Evolutionary conservation across 2,888 invertebrate genomes (phyloP), one percentile per base, ranked within the genome.

Genomic region (Cheiracanthium punctorium): DNA sequence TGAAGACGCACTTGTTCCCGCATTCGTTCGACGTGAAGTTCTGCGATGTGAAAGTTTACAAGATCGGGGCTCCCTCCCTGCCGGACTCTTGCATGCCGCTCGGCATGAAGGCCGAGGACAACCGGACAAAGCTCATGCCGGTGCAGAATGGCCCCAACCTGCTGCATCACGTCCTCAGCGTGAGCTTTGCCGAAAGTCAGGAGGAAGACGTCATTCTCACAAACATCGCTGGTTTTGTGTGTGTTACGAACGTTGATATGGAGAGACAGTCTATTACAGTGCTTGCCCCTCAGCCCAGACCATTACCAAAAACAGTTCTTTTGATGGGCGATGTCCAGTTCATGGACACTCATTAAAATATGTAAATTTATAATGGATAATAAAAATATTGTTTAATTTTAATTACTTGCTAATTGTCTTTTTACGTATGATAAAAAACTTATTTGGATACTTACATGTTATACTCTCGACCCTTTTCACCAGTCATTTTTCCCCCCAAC

Each of bases 71-170:
- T 0, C 97, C 97, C 0, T 94, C 96, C 0, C 93, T 99, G 81
- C 98, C 99, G 0, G 97, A 96, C 90, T 98, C 98, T 1, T 98
- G 98, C 91, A 95, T 99, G 94, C 99, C 99, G 0, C 94, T 98
- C 82, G 99, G 98, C 73, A 98, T 98, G 97, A 96, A 96, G 90
- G 92, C 94, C 0, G 96, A 96, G 91, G 98, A 98, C 92, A 97
- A 96, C 91, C 91, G 92, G 81, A 97, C 97, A 0, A 97, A 97
- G 93, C 93, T 98, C 76, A 97, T 98, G 37, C 93, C 94, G 0
- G 94, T 97, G 48, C 94, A 94, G 85, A 95, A 97, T 0, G 94
- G 95, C 7, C 64, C 32, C 28, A 82, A 87, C 67, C 93, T 98
- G 70, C 93, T 96, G 69, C 97, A 99, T 93, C 97, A 98, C 90